phyloP scores from a whole-genome alignment of 2,888 invertebrate genomes.

The Drosophila neonasuta region DNA sequence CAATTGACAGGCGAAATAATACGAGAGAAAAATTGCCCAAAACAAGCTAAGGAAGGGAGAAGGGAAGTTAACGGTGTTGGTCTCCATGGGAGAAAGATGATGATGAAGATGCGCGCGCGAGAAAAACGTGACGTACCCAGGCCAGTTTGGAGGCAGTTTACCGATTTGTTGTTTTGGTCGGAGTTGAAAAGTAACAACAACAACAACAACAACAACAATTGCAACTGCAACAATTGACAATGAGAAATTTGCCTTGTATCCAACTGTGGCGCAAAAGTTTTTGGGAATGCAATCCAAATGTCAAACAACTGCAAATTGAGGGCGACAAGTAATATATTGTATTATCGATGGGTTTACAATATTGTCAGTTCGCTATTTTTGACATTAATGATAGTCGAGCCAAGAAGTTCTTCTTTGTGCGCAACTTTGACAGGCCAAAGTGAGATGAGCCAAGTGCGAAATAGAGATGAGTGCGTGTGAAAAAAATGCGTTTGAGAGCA shows the following conservation, averaged over 20 bases:
- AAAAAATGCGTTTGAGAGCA: neutral
- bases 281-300: constrained; percentile 52
- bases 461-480: constrained; percentile 30
- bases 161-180: constrained; percentile 37
- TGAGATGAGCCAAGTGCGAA: neutral
- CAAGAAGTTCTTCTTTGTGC: constrained; percentile 32
- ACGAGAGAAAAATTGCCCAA: constrained; percentile 40
- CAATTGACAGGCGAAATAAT: constrained; percentile 58
- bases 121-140: constrained; percentile 62
- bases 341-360: constrained; percentile 67
- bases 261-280: constrained; percentile 20
- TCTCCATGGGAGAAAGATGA: constrained; percentile 35
- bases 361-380: constrained; percentile 65
- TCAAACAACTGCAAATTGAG: constrained; percentile 49
- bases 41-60: constrained; percentile 8
- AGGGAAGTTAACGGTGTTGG: constrained; percentile 22
- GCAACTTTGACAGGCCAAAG: constrained; percentile 30
- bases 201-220: constrained; percentile 13
- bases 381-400: constrained; percentile 66
- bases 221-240: constrained; percentile 56
- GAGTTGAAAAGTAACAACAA: constrained; percentile 4
- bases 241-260: constrained; percentile 58
- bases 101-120: constrained; percentile 72
- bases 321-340: constrained; percentile 59
- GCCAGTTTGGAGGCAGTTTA: constrained; percentile 49